These are phyloP conservation scores for Mamestra configurata DNA, from an alignment of 1,140 invertebrate genomes.

Conservation along the genomic window DNA sequence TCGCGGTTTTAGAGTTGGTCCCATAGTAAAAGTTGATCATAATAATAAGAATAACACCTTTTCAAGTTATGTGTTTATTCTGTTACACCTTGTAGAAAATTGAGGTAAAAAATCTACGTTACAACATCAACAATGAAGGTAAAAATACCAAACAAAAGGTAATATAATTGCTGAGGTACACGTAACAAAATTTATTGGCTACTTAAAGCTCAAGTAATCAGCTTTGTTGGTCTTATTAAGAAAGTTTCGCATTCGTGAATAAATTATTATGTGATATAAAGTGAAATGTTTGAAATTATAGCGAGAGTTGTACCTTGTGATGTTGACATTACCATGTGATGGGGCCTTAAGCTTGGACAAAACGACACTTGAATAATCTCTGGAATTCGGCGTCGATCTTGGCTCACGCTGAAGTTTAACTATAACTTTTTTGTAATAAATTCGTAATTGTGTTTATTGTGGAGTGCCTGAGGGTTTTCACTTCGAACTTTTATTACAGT, in stretches of 20 bases:
- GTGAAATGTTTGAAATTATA: not conserved
- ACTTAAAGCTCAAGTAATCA: slow-evolving; percentile 20
- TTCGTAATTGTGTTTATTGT: too few species aligned
- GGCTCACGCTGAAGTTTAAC: too few species aligned
- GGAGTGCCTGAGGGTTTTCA: too few species aligned
- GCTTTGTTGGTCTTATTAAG: slow-evolving; percentile 31
- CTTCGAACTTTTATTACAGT: too few species aligned
- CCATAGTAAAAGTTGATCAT: too few species aligned
- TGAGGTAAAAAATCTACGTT: not conserved
- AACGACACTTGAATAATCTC: too few species aligned
- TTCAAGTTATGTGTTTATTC: too few species aligned
- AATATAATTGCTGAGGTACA: slow-evolving; percentile 9
- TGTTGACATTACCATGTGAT: not conserved
- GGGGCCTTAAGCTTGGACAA: not conserved
- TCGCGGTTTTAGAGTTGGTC: too few species aligned
- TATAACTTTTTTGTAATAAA: too few species aligned
- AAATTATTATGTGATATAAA: not conserved
- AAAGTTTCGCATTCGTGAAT: slow-evolving; percentile 19
- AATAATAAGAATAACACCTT: too few species aligned
- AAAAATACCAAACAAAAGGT: not conserved
- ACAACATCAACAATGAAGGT: not conserved
- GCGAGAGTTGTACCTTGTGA: not conserved
- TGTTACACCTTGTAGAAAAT: too few species aligned
- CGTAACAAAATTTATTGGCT: slow-evolving; percentile 39
- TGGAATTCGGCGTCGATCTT: too few species aligned